phyloP scores from a whole-genome alignment of 2,888 invertebrate species.

The Nezara viridula region DNA sequence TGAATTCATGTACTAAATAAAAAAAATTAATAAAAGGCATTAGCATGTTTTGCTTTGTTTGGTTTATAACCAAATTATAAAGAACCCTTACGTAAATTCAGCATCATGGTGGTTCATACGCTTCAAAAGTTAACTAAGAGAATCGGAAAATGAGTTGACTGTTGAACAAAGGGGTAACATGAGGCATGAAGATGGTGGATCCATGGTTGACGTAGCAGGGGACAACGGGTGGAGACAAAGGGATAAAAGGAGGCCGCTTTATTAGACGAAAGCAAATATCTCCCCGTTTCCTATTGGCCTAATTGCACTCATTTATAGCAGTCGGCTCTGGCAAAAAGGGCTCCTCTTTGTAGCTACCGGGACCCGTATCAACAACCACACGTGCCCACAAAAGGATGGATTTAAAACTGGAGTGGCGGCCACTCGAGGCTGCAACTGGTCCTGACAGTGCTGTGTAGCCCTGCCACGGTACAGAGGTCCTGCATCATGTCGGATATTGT shows the following conservation, averaged over 20 bases:
- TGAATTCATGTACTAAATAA: too few species aligned
- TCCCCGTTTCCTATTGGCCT: neutral
- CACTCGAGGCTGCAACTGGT: constrained; percentile 39
- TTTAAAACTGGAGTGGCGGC: constrained; percentile 29
- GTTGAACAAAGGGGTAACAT: neutral
- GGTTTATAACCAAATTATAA: neutral
- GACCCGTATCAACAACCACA: constrained; percentile 25
- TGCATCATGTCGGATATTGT: constrained; percentile 12
- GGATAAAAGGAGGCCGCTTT: neutral
- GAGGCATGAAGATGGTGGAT: neutral
- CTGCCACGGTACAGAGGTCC: neutral
- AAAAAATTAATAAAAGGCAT: neutral
- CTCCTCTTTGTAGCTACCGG: neutral
- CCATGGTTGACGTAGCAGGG: neutral
- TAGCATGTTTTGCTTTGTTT: neutral
- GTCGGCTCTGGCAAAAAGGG: neutral
- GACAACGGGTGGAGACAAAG: neutral
- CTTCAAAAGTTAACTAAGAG: neutral
- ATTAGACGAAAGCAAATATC: constrained; percentile 36
- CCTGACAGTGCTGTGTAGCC: neutral
- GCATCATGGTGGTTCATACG: neutral
- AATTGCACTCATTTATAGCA: constrained; percentile 30
- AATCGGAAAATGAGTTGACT: neutral
- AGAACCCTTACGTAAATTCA: neutral
- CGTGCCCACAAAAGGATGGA: constrained; percentile 13